Evolutionary conservation across 1,140 invertebrate species (phyloP).

Genomic region (Drosophila tani): DNA sequence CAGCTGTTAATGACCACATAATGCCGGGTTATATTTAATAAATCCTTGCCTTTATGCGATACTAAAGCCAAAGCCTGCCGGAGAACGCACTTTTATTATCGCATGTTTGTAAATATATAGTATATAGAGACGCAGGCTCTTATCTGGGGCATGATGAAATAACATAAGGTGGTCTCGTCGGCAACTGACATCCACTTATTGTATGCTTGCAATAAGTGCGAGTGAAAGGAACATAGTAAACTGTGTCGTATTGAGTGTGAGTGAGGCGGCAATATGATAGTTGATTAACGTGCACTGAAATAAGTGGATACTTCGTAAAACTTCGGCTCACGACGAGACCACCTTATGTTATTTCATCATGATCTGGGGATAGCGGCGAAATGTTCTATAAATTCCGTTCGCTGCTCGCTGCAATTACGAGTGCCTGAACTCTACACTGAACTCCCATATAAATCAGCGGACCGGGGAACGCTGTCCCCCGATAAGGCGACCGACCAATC

Average conservation of each 20-base stretch:
- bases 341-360: too few species aligned
- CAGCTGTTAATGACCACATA: neutral
- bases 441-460: constrained; percentile 42
- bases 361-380: constrained; percentile 6
- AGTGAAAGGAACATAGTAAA: too few species aligned
- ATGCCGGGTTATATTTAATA: neutral
- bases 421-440: constrained; percentile 27
- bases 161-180: too few species aligned
- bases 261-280: too few species aligned
- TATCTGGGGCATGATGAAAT: too few species aligned
- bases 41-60: neutral
- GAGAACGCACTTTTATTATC: constrained; percentile 29
- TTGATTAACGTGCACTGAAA: too few species aligned
- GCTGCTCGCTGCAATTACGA: constrained; percentile 18
- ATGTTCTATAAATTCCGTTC: constrained; percentile 36
- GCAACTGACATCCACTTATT: too few species aligned
- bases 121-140: neutral
- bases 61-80: neutral
- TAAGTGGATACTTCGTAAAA: too few species aligned
- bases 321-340: too few species aligned
- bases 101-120: constrained; percentile 1
- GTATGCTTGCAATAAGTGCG: too few species aligned
- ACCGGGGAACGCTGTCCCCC: constrained; percentile 18
- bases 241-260: too few species aligned
- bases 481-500: constrained; percentile 30